Conservation (phyloP, 2,888 invertebrate species). For the Anorthoa munda region DNA sequence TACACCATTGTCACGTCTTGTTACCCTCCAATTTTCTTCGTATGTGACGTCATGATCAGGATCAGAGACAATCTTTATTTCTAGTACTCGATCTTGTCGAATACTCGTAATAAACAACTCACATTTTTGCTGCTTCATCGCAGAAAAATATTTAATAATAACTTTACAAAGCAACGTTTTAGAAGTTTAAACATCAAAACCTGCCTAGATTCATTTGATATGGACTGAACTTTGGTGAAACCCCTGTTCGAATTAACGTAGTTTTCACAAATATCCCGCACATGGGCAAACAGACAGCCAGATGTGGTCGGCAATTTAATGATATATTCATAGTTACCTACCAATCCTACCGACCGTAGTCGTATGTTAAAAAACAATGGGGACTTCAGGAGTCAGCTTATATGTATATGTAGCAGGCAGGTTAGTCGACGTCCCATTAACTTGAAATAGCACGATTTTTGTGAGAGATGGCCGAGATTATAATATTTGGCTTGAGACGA, state of each 20-base stretch:
- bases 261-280: background rate
- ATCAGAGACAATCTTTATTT: too few relatives aligned
- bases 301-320: constrained; percentile 1
- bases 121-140: background rate
- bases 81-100: too few relatives aligned
- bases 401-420: background rate
- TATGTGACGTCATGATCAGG: too few relatives aligned
- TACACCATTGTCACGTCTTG: too few relatives aligned
- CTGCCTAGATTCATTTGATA: background rate
- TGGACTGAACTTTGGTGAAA: background rate
- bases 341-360: too few relatives aligned
- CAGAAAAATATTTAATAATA: background rate
- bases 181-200: constrained; percentile 5
- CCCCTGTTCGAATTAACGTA: background rate
- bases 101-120: too few relatives aligned
- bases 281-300: background rate
- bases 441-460: too few relatives aligned
- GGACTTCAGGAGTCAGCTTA: background rate
- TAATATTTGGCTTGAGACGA: too few relatives aligned
- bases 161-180: background rate
- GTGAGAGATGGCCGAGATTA: too few relatives aligned
- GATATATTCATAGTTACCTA: background rate
- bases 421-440: too few relatives aligned
- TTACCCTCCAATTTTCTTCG: too few relatives aligned
- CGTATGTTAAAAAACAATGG: background rate